These are phyloP conservation scores for Odontocerum albicorne DNA, from an alignment of 2,888 invertebrate species.

Conservation along the genomic window DNA sequence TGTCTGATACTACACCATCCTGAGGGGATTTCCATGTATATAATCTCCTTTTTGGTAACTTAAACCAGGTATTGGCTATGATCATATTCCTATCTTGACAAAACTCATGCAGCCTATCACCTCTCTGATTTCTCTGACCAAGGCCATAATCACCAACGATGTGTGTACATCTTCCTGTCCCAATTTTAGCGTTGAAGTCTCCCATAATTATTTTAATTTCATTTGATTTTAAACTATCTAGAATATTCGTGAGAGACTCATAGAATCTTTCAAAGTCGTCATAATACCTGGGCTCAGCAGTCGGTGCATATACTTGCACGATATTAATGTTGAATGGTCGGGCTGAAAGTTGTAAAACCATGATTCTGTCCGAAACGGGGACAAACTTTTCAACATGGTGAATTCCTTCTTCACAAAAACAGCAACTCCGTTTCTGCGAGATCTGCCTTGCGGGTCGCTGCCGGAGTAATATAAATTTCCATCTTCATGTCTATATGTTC, in stretches of 20 bases:
- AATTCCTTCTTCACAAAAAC: too few relatives aligned
- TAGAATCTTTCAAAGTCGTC: not conserved
- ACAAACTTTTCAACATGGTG: too few relatives aligned
- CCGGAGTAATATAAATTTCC: too few relatives aligned
- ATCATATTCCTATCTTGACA: not conserved
- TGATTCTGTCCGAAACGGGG: too few relatives aligned
- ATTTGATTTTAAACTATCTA: not conserved
- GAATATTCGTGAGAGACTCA: not conserved
- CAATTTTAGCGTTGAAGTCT: slow-evolving; percentile 6
- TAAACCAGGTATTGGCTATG: slow-evolving; percentile 1
- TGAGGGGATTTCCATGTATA: slow-evolving; percentile 6
- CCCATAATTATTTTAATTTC: not conserved
- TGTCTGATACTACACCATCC: not conserved
- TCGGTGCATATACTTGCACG: slow-evolving; percentile 1
- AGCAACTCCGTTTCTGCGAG: too few relatives aligned
- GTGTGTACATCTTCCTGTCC: not conserved
- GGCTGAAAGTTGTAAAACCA: not conserved
- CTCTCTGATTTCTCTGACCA: slow-evolving; percentile 3
- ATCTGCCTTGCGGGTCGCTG: too few relatives aligned
- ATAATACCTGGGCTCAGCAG: not conserved
- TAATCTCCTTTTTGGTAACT: slow-evolving; percentile 1
- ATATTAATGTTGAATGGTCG: not conserved
- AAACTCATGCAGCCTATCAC: not conserved
- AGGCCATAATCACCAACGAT: slow-evolving; percentile 1
- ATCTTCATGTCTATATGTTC: too few relatives aligned